phyloP scores from a whole-genome alignment of 2,113 vertebrate genomes.

The Anhinga rufa region DNA sequence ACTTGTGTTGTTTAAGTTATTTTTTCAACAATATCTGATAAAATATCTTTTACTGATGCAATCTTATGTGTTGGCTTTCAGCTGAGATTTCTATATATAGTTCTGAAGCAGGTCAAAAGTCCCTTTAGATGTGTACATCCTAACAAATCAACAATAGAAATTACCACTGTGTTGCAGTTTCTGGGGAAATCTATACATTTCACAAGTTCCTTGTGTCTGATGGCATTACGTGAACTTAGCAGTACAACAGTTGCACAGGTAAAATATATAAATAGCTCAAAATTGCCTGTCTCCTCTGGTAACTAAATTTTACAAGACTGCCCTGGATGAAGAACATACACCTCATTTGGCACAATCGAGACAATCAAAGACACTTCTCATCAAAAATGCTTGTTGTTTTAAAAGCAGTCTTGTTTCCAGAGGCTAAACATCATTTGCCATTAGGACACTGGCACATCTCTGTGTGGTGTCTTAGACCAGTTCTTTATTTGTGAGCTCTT shows the following conservation, averaged over 20 bases:
- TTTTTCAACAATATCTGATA: background rate
- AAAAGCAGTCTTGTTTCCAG: background rate
- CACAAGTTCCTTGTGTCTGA: background rate
- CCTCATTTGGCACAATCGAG: background rate
- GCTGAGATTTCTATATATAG: background rate
- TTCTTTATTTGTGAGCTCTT: background rate
- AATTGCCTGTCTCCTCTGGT: background rate
- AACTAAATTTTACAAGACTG: background rate
- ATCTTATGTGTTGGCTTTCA: background rate
- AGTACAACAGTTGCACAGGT: background rate
- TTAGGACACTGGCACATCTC: background rate
- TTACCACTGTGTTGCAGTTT: background rate
- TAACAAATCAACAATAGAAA: background rate
- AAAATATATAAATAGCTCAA: constrained; percentile 29
- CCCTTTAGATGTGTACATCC: background rate
- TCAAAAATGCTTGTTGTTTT: constrained; percentile 1
- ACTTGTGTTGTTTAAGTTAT: background rate
- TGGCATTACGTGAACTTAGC: background rate
- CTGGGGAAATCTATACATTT: background rate
- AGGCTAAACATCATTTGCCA: background rate
- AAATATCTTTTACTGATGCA: background rate
- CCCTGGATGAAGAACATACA: background rate
- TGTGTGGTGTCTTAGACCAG: background rate
- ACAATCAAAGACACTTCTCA: constrained; percentile 3
- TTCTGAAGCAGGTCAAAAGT: constrained; percentile 39